Percentiles rank a stretch among this genome's conserved stretches.
Conservation (phyloP, 1,140 invertebrate genomes). For the Diprion similis region DNA sequence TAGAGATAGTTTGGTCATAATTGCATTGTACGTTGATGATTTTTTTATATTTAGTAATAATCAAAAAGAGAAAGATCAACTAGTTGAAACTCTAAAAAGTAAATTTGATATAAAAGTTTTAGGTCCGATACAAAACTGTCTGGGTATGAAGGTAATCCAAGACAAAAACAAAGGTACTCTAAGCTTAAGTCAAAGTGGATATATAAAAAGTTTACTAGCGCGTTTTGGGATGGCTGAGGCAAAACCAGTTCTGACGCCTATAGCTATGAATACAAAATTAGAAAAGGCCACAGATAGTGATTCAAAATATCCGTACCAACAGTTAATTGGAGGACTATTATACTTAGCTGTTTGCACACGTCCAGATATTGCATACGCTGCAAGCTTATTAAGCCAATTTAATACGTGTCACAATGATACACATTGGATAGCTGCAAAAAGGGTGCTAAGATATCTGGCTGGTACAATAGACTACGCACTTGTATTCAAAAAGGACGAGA, state of each 20-base stretch:
- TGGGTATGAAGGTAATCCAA: slow-evolving; percentile 22
- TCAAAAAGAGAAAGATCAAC: slow-evolving; percentile 22
- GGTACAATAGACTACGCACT: slow-evolving; percentile 39
- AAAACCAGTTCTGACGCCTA: slow-evolving; percentile 31
- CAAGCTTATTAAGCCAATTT: slow-evolving; percentile 43
- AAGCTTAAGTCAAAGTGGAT: slow-evolving; percentile 30
- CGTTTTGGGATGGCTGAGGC: slow-evolving; percentile 31
- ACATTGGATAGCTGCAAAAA: slow-evolving; percentile 44
- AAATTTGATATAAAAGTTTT: slow-evolving; percentile 23
- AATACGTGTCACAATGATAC: slow-evolving; percentile 29
- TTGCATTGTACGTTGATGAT: slow-evolving; percentile 50
- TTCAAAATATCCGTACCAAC: slow-evolving; percentile 37
- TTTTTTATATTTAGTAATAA: slow-evolving; percentile 41
- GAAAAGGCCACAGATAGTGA: too few species aligned
- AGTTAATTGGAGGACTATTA: slow-evolving; percentile 52
- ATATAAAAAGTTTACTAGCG: slow-evolving; percentile 25
- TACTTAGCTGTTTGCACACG: slow-evolving; percentile 53
- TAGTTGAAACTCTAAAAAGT: background rate
- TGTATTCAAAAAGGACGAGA: slow-evolving; percentile 18
- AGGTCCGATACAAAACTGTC: slow-evolving; percentile 19
- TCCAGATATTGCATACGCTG: slow-evolving; percentile 57
- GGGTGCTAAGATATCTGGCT: slow-evolving; percentile 47
- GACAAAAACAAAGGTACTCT: background rate
- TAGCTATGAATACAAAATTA: slow-evolving; percentile 34
- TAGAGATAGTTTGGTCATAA: slow-evolving; percentile 30